Percentiles rank a stretch among this genome's conserved stretches.
These are phyloP conservation scores for Dermolepida albohirtum DNA, from an alignment of 2,888 invertebrate species.

Conservation along the genomic window DNA sequence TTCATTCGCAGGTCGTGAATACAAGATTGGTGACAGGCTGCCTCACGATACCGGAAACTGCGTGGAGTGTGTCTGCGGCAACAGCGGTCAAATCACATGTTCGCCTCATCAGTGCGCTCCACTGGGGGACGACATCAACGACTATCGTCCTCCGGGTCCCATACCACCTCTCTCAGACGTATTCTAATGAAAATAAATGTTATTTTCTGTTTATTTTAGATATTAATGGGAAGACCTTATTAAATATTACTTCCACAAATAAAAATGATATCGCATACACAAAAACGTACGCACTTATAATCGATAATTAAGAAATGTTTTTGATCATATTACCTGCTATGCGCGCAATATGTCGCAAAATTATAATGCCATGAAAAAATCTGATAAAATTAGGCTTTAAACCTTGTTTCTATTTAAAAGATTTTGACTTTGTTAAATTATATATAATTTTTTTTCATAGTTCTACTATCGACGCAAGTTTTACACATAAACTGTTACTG, in stretches of 20 bases:
- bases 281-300: slow-evolving; percentile 2
- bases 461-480: too few species aligned
- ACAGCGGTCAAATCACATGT: slow-evolving; percentile 66
- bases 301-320: slow-evolving; percentile 9
- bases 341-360: too few species aligned
- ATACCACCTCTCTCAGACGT: slow-evolving; percentile 53
- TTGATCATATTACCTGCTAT: neutral
- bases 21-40: slow-evolving; percentile 74
- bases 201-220: neutral
- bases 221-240: neutral
- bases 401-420: too few species aligned
- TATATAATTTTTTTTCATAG: too few species aligned
- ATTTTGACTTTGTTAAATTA: too few species aligned
- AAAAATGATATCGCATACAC: slow-evolving; percentile 13
- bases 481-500: too few species aligned
- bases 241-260: slow-evolving; percentile 15
- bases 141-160: slow-evolving; percentile 61
- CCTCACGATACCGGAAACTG: slow-evolving; percentile 79
- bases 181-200: slow-evolving; percentile 48
- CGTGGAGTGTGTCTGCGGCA: slow-evolving; percentile 76
- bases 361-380: too few species aligned
- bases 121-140: slow-evolving; percentile 61
- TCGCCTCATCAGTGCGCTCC: slow-evolving; percentile 64
- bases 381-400: too few species aligned
- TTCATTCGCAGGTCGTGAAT: slow-evolving; percentile 69